phyloP scores from a whole-genome alignment of 2,113 vertebrate species.

The Serinus canaria region DNA sequence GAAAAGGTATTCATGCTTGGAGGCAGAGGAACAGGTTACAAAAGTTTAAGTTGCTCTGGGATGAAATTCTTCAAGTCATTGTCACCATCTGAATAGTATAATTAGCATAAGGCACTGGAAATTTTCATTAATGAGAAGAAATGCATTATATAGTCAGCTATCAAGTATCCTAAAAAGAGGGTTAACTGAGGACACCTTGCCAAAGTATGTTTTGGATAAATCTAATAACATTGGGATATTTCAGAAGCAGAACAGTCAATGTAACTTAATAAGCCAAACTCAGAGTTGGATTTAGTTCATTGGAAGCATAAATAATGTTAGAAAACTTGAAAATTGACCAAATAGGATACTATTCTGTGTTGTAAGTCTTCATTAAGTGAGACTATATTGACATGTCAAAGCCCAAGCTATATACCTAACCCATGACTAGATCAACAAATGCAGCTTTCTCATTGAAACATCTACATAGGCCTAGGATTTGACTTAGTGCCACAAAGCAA shows the following conservation, averaged over 20 bases:
- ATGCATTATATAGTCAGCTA: neutral
- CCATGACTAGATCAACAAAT: neutral
- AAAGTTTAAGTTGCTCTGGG: neutral
- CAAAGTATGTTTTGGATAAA: neutral
- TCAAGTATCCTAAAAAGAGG: neutral
- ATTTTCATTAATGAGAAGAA: neutral
- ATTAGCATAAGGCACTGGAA: neutral
- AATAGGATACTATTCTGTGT: neutral
- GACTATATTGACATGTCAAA: neutral
- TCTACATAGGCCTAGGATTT: neutral
- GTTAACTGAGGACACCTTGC: neutral
- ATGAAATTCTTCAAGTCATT: neutral
- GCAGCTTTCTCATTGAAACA: neutral
- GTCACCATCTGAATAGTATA: neutral
- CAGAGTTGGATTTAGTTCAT: neutral
- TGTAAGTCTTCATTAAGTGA: neutral
- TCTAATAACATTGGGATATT: neutral
- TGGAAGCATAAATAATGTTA: neutral
- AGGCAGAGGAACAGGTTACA: neutral
- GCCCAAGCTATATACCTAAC: neutral
- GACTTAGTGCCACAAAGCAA: neutral
- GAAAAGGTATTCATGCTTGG: neutral
- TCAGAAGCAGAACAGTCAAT: neutral
- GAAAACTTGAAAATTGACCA: neutral
- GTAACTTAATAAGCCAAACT: neutral